Percentiles rank a stretch among this genome's conserved stretches.
phyloP scores from a whole-genome alignment of 2,888 invertebrate species.

The Icerya purchasi region DNA sequence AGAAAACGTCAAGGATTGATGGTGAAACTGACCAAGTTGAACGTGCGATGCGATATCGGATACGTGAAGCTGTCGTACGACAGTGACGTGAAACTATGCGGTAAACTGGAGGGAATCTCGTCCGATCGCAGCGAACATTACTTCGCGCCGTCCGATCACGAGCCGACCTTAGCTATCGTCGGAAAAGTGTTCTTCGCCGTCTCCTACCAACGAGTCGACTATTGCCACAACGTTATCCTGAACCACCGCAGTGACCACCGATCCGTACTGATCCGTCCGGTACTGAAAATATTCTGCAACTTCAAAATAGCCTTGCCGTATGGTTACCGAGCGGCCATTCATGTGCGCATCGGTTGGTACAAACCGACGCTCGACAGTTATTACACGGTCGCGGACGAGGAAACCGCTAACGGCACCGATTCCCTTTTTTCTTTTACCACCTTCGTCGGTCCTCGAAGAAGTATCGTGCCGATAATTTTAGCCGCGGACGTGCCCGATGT shows the following conservation, averaged over 20 bases:
- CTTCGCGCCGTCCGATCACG: conserved; percentile 28
- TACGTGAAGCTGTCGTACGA: conserved; percentile 34
- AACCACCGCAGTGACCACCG: conserved; percentile 33
- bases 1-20: conserved; percentile 28
- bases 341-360: conserved; percentile 12
- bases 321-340: conserved; percentile 42
- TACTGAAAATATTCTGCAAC: conserved; percentile 32
- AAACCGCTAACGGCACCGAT: neutral
- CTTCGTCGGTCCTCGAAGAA: no score
- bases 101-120: conserved; percentile 45
- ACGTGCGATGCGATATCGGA: conserved; percentile 42
- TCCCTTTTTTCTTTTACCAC: neutral
- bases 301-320: conserved; percentile 47
- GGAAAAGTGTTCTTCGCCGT: conserved; percentile 44
- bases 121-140: conserved; percentile 36
- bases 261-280: conserved; percentile 32
- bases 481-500: neutral
- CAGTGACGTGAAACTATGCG: conserved; percentile 30
- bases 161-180: conserved; percentile 33
- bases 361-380: neutral
- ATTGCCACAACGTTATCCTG: conserved; percentile 46
- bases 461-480: neutral
- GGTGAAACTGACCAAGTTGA: conserved; percentile 40
- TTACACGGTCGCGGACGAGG: neutral
- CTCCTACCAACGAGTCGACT: conserved; percentile 43